phyloP scores from a whole-genome alignment of 2,113 vertebrate genomes.

The Phyllopteryx taeniolatus region DNA sequence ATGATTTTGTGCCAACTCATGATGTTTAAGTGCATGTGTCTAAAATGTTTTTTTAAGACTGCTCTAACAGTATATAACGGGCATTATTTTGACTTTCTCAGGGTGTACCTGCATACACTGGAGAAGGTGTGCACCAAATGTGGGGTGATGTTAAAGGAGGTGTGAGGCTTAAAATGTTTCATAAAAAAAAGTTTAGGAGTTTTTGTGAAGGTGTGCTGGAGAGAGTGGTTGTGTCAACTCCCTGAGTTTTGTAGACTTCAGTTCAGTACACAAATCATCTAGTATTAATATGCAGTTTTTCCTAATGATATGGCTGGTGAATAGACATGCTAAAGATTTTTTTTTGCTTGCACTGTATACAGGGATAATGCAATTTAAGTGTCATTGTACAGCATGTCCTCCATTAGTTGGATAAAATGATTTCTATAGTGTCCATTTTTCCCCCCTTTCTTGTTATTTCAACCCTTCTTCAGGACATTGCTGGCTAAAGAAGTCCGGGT shows the following conservation, averaged over 20 bases:
- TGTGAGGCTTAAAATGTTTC: too few relatives aligned
- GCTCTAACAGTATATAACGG: background rate
- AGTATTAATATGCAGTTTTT: background rate
- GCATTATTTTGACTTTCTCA: background rate
- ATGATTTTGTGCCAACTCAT: background rate
- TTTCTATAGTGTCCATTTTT: background rate
- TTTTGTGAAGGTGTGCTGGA: background rate
- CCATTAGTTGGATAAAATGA: background rate
- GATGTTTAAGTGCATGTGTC: background rate
- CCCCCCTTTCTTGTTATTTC: background rate
- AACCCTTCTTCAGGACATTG: background rate
- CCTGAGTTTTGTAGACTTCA: too few relatives aligned
- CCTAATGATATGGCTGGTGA: background rate
- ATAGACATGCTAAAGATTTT: background rate
- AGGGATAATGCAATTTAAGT: background rate
- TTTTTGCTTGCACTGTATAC: background rate
- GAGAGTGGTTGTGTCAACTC: too few relatives aligned
- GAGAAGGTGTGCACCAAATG: too few relatives aligned
- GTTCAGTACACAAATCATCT: background rate
- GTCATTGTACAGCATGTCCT: background rate
- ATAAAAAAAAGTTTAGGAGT: background rate
- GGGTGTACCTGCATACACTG: too few relatives aligned
- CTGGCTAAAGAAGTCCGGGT: slow-evolving; percentile 9
- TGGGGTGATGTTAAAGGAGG: too few relatives aligned
- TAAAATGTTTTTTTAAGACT: background rate